Base-by-base conservation (phyloP, 2,113 vertebrate genomes). In the Isurus oxyrinchus region DNA sequence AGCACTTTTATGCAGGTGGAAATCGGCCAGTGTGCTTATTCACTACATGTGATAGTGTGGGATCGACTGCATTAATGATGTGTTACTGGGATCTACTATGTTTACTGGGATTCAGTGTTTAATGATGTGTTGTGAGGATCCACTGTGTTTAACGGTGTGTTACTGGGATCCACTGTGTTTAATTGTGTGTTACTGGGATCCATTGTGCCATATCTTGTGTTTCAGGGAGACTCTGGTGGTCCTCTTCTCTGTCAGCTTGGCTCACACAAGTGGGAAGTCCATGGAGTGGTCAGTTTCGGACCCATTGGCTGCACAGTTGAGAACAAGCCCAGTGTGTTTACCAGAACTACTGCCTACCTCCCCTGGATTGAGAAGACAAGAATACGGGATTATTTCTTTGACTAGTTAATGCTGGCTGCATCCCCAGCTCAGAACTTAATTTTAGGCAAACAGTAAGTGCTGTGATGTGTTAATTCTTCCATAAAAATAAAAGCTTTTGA, bases 281-380 rank as follows among this genome's bases (percentile, higher is more conserved):
- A 98, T n/a, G 98, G 98, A 0, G 97, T 98, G 96, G 98, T 98
- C 96, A 98, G 98, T 96, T 98, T 98, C 35, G 98, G 98, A 10
- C 98, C 98, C 1, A 98, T 98, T 69, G 98, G 98, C 96, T 98
- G 98, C 97, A 98, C 98, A 0, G 98, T 98, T 96, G 98, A 98
- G 97, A 98, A 98, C 97, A 98, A 98, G 93, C 98, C 98, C 96
- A 98, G 98, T 1, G 98, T 98, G 5, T 98, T 98, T 97, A 98
- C 98, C 94, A 98, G 98, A 96, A 98, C 98, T 59, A 97, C 97
- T 6, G 97, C 98, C 61, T 98, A 98, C 97, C 97, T 98, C 96
- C 97, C 98, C 96, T 98, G 98, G 98, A 98, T 98, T 44, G 98
- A 98, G 97, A 98, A 98, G 0, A 98, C 98, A 0, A 98, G 98